phyloP scores from a whole-genome alignment of 1,140 invertebrate genomes.

The Anthonomus grandis region DNA sequence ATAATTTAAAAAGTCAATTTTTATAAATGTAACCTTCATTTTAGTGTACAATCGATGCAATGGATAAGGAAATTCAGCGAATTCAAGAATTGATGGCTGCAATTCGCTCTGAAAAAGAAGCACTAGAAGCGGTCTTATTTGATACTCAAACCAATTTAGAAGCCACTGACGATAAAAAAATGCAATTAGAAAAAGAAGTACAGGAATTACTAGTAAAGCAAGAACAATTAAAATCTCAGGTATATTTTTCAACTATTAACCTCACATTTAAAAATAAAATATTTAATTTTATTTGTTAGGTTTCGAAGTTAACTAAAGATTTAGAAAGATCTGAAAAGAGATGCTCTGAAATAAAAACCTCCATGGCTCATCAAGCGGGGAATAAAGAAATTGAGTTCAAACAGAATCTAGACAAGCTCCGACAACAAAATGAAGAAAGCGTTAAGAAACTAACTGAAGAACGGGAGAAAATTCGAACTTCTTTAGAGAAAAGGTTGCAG shows the following conservation, averaged over 20 bases:
- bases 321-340: conserved; percentile 72
- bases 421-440: conserved; percentile 69
- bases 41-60: conserved; percentile 67
- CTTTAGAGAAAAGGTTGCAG: conserved; percentile 71
- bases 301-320: conserved; percentile 65
- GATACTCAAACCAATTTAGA: conserved; percentile 77
- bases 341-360: conserved; percentile 68
- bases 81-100: conserved; percentile 71
- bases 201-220: conserved; percentile 73
- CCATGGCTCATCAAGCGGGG: conserved; percentile 64
- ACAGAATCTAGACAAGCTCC: conserved; percentile 66
- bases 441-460: conserved; percentile 74
- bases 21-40: too few species aligned
- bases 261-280: not conserved
- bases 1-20: too few species aligned
- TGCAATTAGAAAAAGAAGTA: conserved; percentile 70
- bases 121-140: conserved; percentile 75
- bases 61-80: conserved; percentile 76
- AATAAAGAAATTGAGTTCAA: conserved; percentile 75
- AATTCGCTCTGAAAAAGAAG: conserved; percentile 74
- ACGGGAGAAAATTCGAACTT: conserved; percentile 67
- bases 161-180: conserved; percentile 64
- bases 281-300: conserved; percentile 40
- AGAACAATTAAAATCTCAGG: conserved; percentile 70
- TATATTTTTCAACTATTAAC: too few species aligned